Evolutionary conservation across 2,113 vertebrate species (phyloP).

Genomic region (Brachyistius frenatus): DNA sequence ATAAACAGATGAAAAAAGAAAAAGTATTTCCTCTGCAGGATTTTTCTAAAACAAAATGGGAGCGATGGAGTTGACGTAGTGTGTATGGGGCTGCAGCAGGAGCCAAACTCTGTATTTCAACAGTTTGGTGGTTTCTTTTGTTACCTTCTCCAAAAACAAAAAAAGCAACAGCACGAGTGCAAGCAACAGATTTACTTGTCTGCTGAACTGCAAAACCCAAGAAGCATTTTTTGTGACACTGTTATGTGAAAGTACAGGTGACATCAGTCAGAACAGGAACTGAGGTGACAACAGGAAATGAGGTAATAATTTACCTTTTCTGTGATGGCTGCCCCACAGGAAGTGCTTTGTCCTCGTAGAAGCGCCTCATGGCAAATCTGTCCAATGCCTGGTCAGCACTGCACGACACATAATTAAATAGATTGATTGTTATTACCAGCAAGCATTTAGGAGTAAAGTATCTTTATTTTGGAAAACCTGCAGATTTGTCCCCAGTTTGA

Average conservation of each 20-base stretch:
- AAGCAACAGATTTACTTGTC: no score
- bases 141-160: no score
- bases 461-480: conserved; percentile 15
- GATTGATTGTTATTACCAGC: neutral
- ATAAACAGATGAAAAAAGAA: conserved; percentile 37
- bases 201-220: no score
- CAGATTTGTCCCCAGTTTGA: neutral
- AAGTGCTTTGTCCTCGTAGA: conserved; percentile 97
- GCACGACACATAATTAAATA: conserved; percentile 5
- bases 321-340: conserved; percentile 95
- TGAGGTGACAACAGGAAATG: conserved; percentile 19
- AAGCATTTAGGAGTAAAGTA: neutral
- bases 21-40: conserved; percentile 44
- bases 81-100: no score
- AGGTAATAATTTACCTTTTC: conserved; percentile 87
- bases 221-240: no score
- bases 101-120: no score
- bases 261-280: no score
- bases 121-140: no score
- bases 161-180: no score
- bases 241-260: no score
- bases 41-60: conserved; percentile 2
- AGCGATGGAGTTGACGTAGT: no score
- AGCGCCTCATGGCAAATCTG: conserved; percentile 97
- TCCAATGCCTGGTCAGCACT: conserved; percentile 97